phyloP scores from a whole-genome alignment of 2,888 invertebrate genomes.

The Caradrina clavipalpis region DNA sequence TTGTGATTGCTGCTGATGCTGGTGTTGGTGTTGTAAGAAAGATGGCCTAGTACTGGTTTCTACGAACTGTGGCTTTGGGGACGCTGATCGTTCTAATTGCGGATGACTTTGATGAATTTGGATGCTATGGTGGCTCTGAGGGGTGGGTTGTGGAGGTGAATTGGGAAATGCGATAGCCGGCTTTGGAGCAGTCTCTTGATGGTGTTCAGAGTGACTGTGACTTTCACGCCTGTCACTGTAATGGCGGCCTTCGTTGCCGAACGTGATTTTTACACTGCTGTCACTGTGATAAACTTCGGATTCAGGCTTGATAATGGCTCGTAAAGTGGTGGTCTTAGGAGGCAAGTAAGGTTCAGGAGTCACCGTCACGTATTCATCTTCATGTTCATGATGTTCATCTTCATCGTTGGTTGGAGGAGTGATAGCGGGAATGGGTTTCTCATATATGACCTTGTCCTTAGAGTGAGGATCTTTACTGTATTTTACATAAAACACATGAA shows the following conservation, averaged over 20 bases:
- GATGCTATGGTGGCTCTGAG: slow-evolving; percentile 40
- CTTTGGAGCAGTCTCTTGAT: slow-evolving; percentile 92
- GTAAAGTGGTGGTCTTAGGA: slow-evolving; percentile 94
- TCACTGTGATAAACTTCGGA: slow-evolving; percentile 96
- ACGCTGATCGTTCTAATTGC: slow-evolving; percentile 76
- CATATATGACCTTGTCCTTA: slow-evolving; percentile 94
- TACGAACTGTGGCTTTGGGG: slow-evolving; percentile 75
- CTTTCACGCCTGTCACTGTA: slow-evolving; percentile 82
- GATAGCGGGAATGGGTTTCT: slow-evolving; percentile 95
- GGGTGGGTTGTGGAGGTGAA: slow-evolving; percentile 73
- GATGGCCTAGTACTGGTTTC: slow-evolving; percentile 73
- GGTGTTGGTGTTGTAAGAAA: slow-evolving; percentile 65
- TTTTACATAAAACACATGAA: slow-evolving; percentile 97
- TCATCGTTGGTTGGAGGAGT: slow-evolving; percentile 93
- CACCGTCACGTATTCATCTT: slow-evolving; percentile 90
- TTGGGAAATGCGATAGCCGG: slow-evolving; percentile 91
- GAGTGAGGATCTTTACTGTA: slow-evolving; percentile 96
- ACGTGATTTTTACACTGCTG: slow-evolving; percentile 95
- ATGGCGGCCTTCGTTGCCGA: slow-evolving; percentile 92
- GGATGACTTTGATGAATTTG: slow-evolving; percentile 66
- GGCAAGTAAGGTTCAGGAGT: slow-evolving; percentile 90
- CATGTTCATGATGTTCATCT: slow-evolving; percentile 85
- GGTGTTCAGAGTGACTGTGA: slow-evolving; percentile 78
- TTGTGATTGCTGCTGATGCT: slow-evolving; percentile 63
- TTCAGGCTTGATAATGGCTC: slow-evolving; percentile 96